phyloP scores from a whole-genome alignment of 2,888 invertebrate species.

The Zaprionus obscuricornis region DNA sequence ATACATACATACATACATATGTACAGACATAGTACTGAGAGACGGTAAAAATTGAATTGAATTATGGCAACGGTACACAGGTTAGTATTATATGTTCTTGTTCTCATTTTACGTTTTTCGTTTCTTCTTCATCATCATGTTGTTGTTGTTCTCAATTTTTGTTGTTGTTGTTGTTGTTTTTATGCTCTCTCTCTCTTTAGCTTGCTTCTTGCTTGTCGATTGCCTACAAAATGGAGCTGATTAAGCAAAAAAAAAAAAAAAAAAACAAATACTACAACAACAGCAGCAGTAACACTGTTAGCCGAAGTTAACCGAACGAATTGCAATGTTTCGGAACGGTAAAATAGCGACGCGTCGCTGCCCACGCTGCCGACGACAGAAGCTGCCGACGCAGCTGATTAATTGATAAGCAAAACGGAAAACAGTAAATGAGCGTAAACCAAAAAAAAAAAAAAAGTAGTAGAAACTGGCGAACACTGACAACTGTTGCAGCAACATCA shows the following conservation, averaged over 20 bases:
- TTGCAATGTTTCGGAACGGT: conserved; percentile 46
- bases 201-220: conserved; percentile 10
- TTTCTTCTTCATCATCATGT: no score
- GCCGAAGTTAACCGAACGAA: conserved; percentile 50
- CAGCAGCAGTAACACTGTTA: neutral
- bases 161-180: conserved; percentile 31
- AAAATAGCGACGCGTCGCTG: conserved; percentile 8
- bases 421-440: conserved; percentile 44
- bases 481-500: neutral
- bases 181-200: conserved; percentile 14
- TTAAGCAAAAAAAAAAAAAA: conserved; percentile 38
- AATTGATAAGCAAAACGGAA: conserved; percentile 56
- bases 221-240: conserved; percentile 58
- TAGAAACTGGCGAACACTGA: conserved; percentile 11
- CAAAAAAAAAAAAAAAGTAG: conserved; percentile 29
- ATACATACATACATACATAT: conserved; percentile 14
- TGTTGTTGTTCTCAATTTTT: conserved; percentile 25
- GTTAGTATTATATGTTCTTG: conserved; percentile 34
- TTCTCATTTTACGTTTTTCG: conserved; percentile 27
- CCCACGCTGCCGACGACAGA: conserved; percentile 21
- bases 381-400: conserved; percentile 40
- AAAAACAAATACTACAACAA: conserved; percentile 1
- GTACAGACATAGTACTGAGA: conserved; percentile 14
- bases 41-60: conserved; percentile 59
- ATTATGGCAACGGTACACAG: conserved; percentile 55